Evolutionary conservation across 2,888 invertebrate genomes (phyloP).

Genomic region (Netelia melanura): DNA sequence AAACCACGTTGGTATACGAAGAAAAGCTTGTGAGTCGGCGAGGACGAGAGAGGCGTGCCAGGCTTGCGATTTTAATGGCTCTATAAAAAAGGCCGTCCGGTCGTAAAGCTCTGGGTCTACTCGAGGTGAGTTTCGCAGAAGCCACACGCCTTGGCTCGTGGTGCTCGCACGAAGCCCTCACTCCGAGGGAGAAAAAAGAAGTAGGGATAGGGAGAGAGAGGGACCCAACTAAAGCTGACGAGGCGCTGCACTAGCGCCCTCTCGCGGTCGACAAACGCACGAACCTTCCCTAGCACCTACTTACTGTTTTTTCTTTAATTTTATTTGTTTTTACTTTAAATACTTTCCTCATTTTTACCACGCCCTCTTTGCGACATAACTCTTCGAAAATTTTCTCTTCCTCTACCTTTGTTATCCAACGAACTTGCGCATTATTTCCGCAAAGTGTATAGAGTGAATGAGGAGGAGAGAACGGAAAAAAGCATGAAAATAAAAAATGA

Average conservation of each 20-base stretch:
- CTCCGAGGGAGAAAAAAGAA: not conserved
- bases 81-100: conserved; percentile 58
- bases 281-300: not conserved
- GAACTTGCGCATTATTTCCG: conserved; percentile 3
- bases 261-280: conserved; percentile 15
- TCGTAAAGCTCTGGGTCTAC: conserved; percentile 62
- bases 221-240: conserved; percentile 27
- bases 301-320: not conserved
- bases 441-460: not conserved
- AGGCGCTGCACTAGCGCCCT: not conserved
- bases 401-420: conserved; percentile 4
- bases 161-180: conserved; percentile 11
- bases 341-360: not conserved
- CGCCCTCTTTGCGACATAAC: not conserved
- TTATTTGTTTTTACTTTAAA: not conserved
- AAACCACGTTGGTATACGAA: conserved; percentile 14
- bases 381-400: not conserved
- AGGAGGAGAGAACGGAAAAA: not conserved
- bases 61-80: conserved; percentile 63
- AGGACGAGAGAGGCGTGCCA: conserved; percentile 16
- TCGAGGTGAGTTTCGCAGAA: conserved; percentile 33
- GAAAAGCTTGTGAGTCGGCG: conserved; percentile 8
- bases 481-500: not conserved
- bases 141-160: conserved; percentile 18
- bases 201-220: not conserved